A percentile compares a stretch with the other conserved stretches of the same genome.
These are phyloP conservation scores for Pseudomyrmex flavicornis DNA, from an alignment of 1,140 invertebrate genomes.

Conservation along the genomic window DNA sequence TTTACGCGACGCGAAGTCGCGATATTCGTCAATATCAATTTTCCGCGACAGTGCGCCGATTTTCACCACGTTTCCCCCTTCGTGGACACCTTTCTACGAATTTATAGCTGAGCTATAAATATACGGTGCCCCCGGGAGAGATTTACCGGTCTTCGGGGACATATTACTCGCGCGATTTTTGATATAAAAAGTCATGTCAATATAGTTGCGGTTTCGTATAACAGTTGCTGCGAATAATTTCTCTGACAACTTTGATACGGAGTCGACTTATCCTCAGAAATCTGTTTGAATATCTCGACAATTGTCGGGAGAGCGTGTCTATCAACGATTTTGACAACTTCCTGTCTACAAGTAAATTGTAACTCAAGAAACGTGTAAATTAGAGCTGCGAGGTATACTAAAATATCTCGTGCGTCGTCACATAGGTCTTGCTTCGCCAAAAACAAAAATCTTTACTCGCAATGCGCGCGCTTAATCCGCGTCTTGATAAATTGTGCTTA, in stretches of 20 bases:
- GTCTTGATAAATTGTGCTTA: slow-evolving; percentile 13
- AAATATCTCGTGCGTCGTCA: slow-evolving; percentile 42
- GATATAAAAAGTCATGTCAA: slow-evolving; percentile 1
- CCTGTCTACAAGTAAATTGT: slow-evolving; percentile 14
- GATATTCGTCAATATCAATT: slow-evolving; percentile 58
- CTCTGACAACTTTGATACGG: not conserved
- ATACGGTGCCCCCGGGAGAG: slow-evolving; percentile 17
- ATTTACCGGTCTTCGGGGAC: not conserved
- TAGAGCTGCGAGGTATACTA: not conserved
- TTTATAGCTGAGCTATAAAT: slow-evolving; percentile 56
- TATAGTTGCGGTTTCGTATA: not conserved
- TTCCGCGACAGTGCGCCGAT: slow-evolving; percentile 14
- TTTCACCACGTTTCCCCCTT: slow-evolving; percentile 32
- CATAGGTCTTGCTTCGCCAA: slow-evolving; percentile 24
- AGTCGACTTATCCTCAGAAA: not conserved
- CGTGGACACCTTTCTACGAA: slow-evolving; percentile 26
- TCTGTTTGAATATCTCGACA: not conserved
- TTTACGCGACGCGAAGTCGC: slow-evolving; percentile 45
- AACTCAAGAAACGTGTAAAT: slow-evolving; percentile 16
- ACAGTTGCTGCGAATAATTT: not conserved
- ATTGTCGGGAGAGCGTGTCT: not conserved
- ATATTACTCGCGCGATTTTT: slow-evolving; percentile 26
- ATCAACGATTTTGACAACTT: slow-evolving; percentile 38
- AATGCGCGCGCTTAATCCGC: not conserved
- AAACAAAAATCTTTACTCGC: slow-evolving; percentile 1